Conservation (phyloP, 1,140 invertebrate species). For the Lasioglossum albipes region DNA sequence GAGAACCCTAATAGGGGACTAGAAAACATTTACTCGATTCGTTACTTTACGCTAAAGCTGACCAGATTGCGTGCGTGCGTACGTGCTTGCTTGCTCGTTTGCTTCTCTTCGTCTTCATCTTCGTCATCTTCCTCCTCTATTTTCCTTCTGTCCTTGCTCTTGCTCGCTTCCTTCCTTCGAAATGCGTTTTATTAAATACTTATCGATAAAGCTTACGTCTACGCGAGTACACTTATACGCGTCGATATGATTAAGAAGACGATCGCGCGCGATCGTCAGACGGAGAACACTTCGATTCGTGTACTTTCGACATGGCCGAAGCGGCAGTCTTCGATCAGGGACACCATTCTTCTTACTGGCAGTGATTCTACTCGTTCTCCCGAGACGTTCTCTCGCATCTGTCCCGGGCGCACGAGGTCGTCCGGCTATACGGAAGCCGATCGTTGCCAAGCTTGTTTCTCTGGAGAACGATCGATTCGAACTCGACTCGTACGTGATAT, state of each 20-base stretch:
- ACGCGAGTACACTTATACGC: slow-evolving; percentile 59
- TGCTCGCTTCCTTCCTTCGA: not conserved
- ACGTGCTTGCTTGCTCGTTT: not conserved
- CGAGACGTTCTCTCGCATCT: too few species aligned
- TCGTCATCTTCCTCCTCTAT: too few species aligned
- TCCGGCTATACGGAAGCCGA: too few species aligned
- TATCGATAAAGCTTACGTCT: slow-evolving; percentile 51
- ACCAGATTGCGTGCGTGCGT: slow-evolving; percentile 23
- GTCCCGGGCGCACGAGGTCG: too few species aligned
- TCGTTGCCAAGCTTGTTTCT: too few species aligned
- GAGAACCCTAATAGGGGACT: too few species aligned
- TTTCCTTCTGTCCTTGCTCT: too few species aligned
- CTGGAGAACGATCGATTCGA: too few species aligned
- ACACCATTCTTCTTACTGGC: not conserved
- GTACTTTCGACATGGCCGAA: not conserved
- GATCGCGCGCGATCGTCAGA: slow-evolving; percentile 44
- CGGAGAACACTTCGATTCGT: slow-evolving; percentile 32
- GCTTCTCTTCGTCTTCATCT: not conserved
- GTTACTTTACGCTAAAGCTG: slow-evolving; percentile 61
- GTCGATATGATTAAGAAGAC: slow-evolving; percentile 61
- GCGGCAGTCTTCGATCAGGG: slow-evolving; percentile 31
- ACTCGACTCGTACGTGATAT: too few species aligned
- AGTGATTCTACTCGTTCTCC: slow-evolving; percentile 2
- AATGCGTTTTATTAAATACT: slow-evolving; percentile 48
- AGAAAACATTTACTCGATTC: slow-evolving; percentile 33